Base-by-base conservation (phyloP, 2,113 vertebrate species). In the Actenoides lindsayi region DNA sequence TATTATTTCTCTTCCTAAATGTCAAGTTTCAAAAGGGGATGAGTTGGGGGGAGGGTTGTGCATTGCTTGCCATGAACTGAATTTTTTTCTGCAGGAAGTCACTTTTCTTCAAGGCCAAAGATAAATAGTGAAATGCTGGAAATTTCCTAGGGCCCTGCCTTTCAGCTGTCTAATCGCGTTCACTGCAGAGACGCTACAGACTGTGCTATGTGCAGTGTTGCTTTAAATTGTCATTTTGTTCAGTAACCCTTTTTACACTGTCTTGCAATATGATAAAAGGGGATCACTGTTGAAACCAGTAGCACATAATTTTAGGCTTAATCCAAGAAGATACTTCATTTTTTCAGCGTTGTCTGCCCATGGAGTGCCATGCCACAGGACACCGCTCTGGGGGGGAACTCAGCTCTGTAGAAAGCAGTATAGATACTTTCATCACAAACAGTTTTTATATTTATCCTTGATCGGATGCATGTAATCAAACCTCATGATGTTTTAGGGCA, bases 21-120 rank as follows among this genome's bases (percentile, higher is more conserved):
- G 31, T 31, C 71, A 62, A 10, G 42, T 77, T 94, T 89, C 63
- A 76, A 75, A 64, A 65, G 53, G 28, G 56, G 80, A 62, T 59
- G 79, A 91, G 53, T 9, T 60, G 18, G 13, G 31, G 59, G 13
- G 11, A 85, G 50, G 62, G 50, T n/a, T 96, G 33, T 42, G 7
- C 46, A 21, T 89, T 82, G 59, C 78, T 95, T 2, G 3, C 67
- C 1, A 5, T 69, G 44, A 88, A 74, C 42, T 82, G 62, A 31
- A 89, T 87, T 91, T 91, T 95, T 87, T 87, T 88, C 75, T 94
- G 28, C 82, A 94, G 88, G 94, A 95, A 96, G 88, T 86, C 4
- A 6, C 71, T 90, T 76, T 87, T 93, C 84, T 91, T 90, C 64
- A 68, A 90, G 87, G 85, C 75, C 71, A 56, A 67, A 86, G 79